phyloP scores from a whole-genome alignment of 2,888 invertebrate genomes.

The Himalopsyche anomala region DNA sequence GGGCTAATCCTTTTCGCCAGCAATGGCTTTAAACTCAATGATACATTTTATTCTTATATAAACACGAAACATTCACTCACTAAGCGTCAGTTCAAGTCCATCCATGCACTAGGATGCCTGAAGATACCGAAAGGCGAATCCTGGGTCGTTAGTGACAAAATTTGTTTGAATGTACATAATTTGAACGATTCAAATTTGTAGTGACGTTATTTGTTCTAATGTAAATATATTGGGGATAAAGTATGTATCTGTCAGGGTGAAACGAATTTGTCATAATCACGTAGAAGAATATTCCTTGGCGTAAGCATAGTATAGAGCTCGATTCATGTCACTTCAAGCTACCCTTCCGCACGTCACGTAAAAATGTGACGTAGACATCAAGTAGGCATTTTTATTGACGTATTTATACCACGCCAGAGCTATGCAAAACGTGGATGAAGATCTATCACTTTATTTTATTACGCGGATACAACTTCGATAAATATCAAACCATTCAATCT shows the following conservation, averaged over 20 bases:
- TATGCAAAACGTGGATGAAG: neutral
- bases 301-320: neutral
- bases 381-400: constrained; percentile 10
- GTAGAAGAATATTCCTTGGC: neutral
- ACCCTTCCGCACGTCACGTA: neutral
- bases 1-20: no score
- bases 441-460: neutral
- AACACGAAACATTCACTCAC: no score
- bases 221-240: no score
- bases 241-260: neutral
- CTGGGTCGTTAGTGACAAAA: no score
- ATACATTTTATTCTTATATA: no score
- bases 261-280: neutral
- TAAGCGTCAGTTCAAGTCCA: no score
- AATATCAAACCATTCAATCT: neutral
- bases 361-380: constrained; percentile 6
- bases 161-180: no score
- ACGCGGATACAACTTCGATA: neutral
- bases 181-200: no score
- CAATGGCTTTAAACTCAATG: no score
- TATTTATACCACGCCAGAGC: constrained; percentile 1
- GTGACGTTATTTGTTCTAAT: no score
- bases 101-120: no score
- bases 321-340: constrained; percentile 7
- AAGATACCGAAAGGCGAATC: no score